Evolutionary conservation across 1,140 invertebrate species (phyloP).

Genomic region (Bombus polaris): DNA sequence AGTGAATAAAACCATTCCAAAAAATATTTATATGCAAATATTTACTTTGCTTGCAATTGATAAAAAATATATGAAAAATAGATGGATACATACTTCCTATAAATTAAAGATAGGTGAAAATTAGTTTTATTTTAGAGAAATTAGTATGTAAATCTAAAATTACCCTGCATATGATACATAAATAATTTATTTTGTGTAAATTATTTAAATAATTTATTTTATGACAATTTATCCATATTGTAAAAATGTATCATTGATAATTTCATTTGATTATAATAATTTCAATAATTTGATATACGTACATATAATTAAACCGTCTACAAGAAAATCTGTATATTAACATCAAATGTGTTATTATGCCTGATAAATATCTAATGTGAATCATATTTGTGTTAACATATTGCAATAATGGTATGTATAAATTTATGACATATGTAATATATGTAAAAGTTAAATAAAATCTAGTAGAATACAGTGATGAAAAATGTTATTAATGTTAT

Average conservation of each 20-base stretch:
- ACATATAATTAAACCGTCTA: neutral
- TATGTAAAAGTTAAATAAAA: conserved; percentile 30
- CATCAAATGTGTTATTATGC: conserved; percentile 9
- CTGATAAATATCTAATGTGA: conserved; percentile 7
- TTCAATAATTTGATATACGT: neutral
- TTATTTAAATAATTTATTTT: neutral
- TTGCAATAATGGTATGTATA: neutral
- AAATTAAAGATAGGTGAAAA: too few species aligned
- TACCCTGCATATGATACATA: too few species aligned
- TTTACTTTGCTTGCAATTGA: conserved; percentile 6
- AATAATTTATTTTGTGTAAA: too few species aligned
- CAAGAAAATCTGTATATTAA: conserved; percentile 2
- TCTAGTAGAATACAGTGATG: neutral
- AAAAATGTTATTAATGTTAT: neutral
- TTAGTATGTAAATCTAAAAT: neutral
- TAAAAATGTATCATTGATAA: neutral
- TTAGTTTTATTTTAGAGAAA: neutral
- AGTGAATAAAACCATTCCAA: conserved; percentile 38
- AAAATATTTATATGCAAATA: neutral
- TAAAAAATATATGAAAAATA: too few species aligned
- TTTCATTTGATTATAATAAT: neutral
- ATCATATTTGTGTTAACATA: conserved; percentile 17
- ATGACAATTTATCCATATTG: too few species aligned
- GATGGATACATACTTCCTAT: too few species aligned
- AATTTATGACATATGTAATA: conserved; percentile 4